Conservation (phyloP, 2,888 invertebrate species). For the Suillia variegata region DNA sequence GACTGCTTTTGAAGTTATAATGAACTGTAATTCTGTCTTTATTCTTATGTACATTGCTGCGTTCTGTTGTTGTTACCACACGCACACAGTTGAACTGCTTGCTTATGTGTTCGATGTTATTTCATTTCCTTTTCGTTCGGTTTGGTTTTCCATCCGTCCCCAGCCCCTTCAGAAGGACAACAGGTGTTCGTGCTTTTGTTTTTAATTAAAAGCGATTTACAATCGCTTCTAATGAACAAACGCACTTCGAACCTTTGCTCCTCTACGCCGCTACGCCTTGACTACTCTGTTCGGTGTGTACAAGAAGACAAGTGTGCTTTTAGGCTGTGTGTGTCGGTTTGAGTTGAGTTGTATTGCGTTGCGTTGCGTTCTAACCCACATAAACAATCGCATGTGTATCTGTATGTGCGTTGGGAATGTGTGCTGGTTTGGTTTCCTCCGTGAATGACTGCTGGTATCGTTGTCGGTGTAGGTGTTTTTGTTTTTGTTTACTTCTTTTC, state of each 20-base stretch:
- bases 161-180: slow-evolving; percentile 21
- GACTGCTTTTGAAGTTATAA: background rate
- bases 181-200: slow-evolving; percentile 28
- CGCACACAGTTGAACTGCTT: background rate
- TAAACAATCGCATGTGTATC: background rate
- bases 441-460: no score
- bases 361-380: background rate
- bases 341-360: no score
- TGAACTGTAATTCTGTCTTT: slow-evolving; percentile 1
- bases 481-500: no score
- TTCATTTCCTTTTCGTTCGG: background rate
- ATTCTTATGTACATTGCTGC: background rate
- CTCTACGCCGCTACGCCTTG: no score
- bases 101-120: slow-evolving; percentile 5
- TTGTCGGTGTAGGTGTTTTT: no score
- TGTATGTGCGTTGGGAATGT: background rate
- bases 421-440: no score
- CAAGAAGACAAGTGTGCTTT: slow-evolving; percentile 13
- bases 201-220: slow-evolving; percentile 55
- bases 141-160: no score
- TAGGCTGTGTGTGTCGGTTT: background rate
- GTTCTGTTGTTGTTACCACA: no score
- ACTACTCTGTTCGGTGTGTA: background rate
- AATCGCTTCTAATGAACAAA: slow-evolving; percentile 30
- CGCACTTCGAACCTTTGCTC: no score